Base-by-base conservation (phyloP, 2,888 invertebrate genomes). In the Nudaria mundana region DNA sequence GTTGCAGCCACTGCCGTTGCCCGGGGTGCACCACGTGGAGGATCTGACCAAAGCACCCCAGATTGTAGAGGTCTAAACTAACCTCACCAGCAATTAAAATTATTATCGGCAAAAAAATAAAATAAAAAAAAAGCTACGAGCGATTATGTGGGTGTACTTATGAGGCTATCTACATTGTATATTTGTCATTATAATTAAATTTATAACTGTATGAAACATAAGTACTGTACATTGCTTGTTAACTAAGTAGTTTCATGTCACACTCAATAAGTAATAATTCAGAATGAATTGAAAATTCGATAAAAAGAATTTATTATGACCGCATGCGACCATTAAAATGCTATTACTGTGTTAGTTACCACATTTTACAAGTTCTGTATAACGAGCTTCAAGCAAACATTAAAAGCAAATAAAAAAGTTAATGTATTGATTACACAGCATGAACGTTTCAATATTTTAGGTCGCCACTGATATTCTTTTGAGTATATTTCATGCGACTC, bases 251-350 rank as follows among this genome's bases (percentile, higher is more conserved):
- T 22, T 10, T 6, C 15, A 2, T 3, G 5, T 8, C 2, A 11
- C 7, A 15, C 7, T 20, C 26, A 3, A 20, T 8, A 32, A 33
- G 24, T 5, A 32, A 14, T 23, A n/a, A 10, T 23, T 32, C 2
- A 32, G 23, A 13, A 2, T 24, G 23, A 24, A 32, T n/a, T 15
- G 33, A 33, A 24, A 13, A 15, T 14, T 33, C 16, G 20, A 6
- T 30, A 30, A 37, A 31, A 5, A 13, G 14, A 30, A 58, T 49
- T 54, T 49, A 45, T 55, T 47, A 44, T 42, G 37, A 37, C 30
- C 12, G 37, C 16, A 44, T 30, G 36, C 16, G 30, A 40, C 52
- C 49, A 59, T 59, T 59, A 59, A 62, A 59, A 58, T 39, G 40
- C 49, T 48, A 59, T 59, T 59, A 59, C 24, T 41, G 40, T 33